Conservation (phyloP, 1,140 invertebrate species). For the Bombus fervidus region DNA sequence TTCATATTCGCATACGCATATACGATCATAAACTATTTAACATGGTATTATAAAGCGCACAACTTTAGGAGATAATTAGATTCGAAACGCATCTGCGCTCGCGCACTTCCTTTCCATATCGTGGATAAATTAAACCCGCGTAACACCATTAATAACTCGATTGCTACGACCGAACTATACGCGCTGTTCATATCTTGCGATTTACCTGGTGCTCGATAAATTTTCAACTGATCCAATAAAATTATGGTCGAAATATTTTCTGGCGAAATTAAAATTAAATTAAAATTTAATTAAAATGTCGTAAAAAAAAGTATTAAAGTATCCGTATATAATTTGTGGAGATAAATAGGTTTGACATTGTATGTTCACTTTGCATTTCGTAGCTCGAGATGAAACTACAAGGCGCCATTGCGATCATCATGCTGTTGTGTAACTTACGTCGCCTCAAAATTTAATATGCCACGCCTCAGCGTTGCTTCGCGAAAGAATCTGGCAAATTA, state of each 20-base stretch:
- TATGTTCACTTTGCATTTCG: neutral
- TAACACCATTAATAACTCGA: constrained; percentile 29
- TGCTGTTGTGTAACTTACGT: neutral
- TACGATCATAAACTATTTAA: constrained; percentile 17
- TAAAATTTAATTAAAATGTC: neutral
- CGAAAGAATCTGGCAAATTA: constrained; percentile 28
- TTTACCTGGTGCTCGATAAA: neutral
- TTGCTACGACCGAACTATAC: neutral
- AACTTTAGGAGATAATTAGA: constrained; percentile 31
- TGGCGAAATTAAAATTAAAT: neutral
- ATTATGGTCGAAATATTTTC: neutral
- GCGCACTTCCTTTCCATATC: neutral
- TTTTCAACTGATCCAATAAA: neutral
- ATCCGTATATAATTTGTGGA: neutral
- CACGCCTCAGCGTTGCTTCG: no score
- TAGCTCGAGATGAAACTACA: neutral
- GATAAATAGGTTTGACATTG: neutral
- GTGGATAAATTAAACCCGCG: constrained; percentile 32
- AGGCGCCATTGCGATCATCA: neutral
- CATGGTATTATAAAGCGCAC: neutral
- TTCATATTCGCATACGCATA: neutral
- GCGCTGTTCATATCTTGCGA: neutral
- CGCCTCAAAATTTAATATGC: constrained; percentile 27
- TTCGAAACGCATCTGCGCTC: constrained; percentile 7
- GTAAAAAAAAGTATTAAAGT: neutral